phyloP scores from a whole-genome alignment of 1,140 invertebrate genomes.

The Drosophila arizonae region DNA sequence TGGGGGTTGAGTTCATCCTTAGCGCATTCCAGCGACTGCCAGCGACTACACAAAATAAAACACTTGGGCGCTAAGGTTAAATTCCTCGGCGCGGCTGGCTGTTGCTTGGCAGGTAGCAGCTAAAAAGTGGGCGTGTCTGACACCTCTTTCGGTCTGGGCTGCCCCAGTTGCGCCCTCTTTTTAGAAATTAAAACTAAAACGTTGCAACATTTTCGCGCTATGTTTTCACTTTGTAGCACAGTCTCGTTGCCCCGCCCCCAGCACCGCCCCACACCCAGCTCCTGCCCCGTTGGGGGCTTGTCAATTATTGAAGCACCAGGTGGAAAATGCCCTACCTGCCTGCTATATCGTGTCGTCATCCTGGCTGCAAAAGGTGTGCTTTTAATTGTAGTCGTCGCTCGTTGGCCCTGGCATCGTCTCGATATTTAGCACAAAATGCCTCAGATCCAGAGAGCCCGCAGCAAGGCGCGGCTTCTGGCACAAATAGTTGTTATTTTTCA shows the following conservation, averaged over 20 bases:
- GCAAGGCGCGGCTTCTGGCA: constrained; percentile 54
- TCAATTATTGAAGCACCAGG: constrained; percentile 72
- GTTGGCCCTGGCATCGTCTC: constrained; percentile 47
- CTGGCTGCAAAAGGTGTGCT: constrained; percentile 73
- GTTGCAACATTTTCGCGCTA: constrained; percentile 65
- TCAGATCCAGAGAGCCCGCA: constrained; percentile 33
- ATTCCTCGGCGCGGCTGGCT: constrained; percentile 43
- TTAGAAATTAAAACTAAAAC: constrained; percentile 71
- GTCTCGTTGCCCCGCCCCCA: not conserved
- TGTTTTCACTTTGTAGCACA: constrained; percentile 62
- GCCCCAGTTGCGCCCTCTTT: not conserved
- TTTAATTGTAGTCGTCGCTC: constrained; percentile 69
- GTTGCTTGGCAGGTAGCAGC: not conserved
- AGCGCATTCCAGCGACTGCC: constrained; percentile 66
- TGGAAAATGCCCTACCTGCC: constrained; percentile 14
- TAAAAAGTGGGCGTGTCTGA: constrained; percentile 7
- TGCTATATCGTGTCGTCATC: constrained; percentile 3
- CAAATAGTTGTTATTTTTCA: constrained; percentile 57
- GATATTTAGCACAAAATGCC: constrained; percentile 66
- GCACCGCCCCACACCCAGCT: too few species aligned
- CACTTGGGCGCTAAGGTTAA: constrained; percentile 77
- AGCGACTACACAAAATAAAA: constrained; percentile 75
- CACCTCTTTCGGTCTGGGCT: not conserved
- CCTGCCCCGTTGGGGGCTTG: constrained; percentile 39
- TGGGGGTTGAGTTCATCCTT: constrained; percentile 46